Percentiles rank a stretch among this genome's conserved stretches.
Conservation (phyloP, 1,140 invertebrate genomes). For the Globodera rostochiensis region DNA sequence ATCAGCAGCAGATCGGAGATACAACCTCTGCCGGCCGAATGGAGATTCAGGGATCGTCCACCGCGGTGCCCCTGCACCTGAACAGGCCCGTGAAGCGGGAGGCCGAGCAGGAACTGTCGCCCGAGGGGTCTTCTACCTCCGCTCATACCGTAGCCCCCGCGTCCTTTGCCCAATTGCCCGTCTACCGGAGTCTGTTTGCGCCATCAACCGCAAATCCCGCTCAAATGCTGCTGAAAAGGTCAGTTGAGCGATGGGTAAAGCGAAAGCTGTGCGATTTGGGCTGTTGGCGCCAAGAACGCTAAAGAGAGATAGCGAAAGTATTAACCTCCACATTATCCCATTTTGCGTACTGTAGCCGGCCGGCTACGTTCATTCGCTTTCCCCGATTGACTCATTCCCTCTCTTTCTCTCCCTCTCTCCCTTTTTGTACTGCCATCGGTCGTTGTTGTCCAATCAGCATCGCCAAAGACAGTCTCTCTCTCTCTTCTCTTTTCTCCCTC, state of each 20-base stretch:
- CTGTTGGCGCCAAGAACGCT: not conserved
- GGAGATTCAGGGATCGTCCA: not conserved
- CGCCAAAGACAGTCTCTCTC: not conserved
- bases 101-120: not conserved
- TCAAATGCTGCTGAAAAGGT: conserved; percentile 13
- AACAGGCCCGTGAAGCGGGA: conserved; percentile 1
- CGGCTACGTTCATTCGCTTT: too few relatives aligned
- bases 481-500: not conserved
- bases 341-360: too few relatives aligned
- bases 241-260: conserved; percentile 3
- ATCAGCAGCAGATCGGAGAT: not conserved
- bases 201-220: not conserved
- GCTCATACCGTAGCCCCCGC: not conserved
- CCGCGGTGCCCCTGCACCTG: not conserved
- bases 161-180: not conserved
- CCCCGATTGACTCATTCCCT: not conserved
- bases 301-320: not conserved
- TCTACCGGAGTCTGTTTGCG: conserved; percentile 3
- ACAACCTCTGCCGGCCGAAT: not conserved
- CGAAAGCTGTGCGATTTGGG: not conserved
- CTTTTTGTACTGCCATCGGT: too few relatives aligned
- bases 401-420: not conserved
- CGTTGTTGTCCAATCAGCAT: not conserved
- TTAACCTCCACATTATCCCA: too few relatives aligned
- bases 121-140: not conserved